phyloP scores from a whole-genome alignment of 2,797 vertebrate genomes.

The Pseudotriccus pelzelni region DNA sequence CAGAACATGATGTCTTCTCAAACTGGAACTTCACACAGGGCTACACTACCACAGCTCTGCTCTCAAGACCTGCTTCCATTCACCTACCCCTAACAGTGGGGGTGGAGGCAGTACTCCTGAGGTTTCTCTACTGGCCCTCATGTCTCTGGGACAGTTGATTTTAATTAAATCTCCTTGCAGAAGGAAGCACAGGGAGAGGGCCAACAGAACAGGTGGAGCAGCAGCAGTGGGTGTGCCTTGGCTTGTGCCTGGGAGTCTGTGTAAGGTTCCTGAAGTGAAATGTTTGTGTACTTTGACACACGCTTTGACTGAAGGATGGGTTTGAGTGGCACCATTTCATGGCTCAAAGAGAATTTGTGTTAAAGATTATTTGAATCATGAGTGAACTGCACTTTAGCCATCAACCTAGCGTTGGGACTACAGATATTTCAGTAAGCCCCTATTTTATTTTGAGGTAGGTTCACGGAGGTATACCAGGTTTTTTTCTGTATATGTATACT shows the following conservation, averaged over 20 bases:
- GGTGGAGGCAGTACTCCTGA: not conserved
- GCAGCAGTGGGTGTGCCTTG: not conserved
- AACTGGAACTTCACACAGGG: not conserved
- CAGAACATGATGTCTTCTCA: rapidly evolving
- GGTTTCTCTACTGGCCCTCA: not conserved
- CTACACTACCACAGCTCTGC: not conserved
- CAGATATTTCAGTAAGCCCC: not conserved
- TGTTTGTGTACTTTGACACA: not conserved
- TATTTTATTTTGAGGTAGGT: not conserved
- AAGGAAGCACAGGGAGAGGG: not conserved
- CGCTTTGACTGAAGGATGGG: not conserved
- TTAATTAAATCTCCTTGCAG: not conserved
- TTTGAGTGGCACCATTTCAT: not conserved
- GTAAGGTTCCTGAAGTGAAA: not conserved
- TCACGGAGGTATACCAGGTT: not conserved
- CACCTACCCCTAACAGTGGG: rapidly evolving
- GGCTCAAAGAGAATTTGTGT: not conserved
- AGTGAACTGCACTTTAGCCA: not conserved
- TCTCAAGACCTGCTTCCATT: not conserved
- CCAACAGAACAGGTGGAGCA: not conserved
- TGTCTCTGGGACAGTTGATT: not conserved
- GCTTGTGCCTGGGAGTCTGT: not conserved
- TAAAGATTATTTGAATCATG: not conserved
- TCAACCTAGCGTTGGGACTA: not conserved
- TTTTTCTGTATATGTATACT: not conserved